phyloP scores from a whole-genome alignment of 1,140 invertebrate species.

The Colletes gigas region DNA sequence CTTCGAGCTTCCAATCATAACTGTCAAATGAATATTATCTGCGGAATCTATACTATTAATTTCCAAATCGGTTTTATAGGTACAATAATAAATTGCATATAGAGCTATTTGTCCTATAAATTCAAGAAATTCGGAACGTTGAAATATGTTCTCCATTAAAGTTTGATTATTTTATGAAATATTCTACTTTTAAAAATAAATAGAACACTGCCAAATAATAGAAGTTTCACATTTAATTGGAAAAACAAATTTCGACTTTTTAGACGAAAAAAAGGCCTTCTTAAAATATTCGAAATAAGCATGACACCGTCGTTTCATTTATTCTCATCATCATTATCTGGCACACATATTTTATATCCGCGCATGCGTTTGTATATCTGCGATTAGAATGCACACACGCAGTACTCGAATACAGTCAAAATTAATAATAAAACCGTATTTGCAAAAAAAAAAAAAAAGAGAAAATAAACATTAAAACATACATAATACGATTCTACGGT shows the following conservation, averaged over 20 bases:
- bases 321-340: slow-evolving; percentile 14
- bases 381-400: neutral
- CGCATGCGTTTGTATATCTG: neutral
- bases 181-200: too few relatives aligned
- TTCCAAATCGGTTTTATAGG: neutral
- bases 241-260: slow-evolving; percentile 2
- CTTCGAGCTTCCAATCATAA: neutral
- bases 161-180: too few relatives aligned
- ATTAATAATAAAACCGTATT: slow-evolving; percentile 18
- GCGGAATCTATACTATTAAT: neutral
- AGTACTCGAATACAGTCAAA: slow-evolving; percentile 10
- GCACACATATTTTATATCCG: slow-evolving; percentile 4
- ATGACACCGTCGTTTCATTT: slow-evolving; percentile 10
- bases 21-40: neutral
- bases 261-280: neutral
- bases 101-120: neutral
- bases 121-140: neutral
- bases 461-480: neutral
- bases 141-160: neutral
- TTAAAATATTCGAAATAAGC: slow-evolving; percentile 20
- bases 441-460: slow-evolving; percentile 2
- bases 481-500: slow-evolving; percentile 21
- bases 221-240: neutral
- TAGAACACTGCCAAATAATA: too few relatives aligned
- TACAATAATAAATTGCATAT: neutral